A percentile compares a stretch with the other conserved stretches of the same genome.
These are phyloP conservation scores for Knipowitschia caucasica DNA, from an alignment of 2,797 vertebrate genomes.

Conservation along the genomic window DNA sequence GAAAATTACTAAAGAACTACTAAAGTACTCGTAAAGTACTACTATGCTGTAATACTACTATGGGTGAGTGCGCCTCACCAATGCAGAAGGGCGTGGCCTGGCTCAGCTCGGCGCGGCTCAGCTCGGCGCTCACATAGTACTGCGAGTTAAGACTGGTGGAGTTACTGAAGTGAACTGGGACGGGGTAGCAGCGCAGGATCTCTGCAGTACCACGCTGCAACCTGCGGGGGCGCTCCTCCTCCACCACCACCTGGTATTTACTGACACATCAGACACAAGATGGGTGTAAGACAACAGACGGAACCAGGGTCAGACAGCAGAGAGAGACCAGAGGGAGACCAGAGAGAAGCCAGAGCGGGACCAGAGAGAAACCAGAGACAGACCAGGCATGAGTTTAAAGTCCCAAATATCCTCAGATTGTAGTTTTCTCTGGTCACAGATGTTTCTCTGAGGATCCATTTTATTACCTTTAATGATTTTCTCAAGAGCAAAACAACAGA, in stretches of 20 bases:
- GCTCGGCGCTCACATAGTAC: slow-evolving; percentile 92
- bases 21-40: no score
- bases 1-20: background rate
- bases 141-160: slow-evolving; percentile 81
- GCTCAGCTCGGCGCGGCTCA: slow-evolving; percentile 79
- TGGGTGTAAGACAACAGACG: background rate
- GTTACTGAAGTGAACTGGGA: slow-evolving; percentile 92
- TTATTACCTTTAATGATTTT: no score
- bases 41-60: background rate
- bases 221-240: slow-evolving; percentile 89
- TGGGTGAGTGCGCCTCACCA: slow-evolving; percentile 41
- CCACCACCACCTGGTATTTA: slow-evolving; percentile 90
- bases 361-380: no score
- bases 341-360: no score
- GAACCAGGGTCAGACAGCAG: no score
- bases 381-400: no score
- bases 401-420: no score
- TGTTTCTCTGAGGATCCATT: no score
- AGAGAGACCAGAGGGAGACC: no score
- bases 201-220: slow-evolving; percentile 84
- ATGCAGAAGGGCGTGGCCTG: slow-evolving; percentile 81
- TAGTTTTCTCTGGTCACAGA: no score
- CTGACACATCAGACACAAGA: slow-evolving; percentile 53
- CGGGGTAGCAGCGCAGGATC: slow-evolving; percentile 89
- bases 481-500: no score